Percentiles rank a stretch among this genome's conserved stretches.
phyloP scores from a whole-genome alignment of 2,888 invertebrate species.

The Xestia xanthographa region DNA sequence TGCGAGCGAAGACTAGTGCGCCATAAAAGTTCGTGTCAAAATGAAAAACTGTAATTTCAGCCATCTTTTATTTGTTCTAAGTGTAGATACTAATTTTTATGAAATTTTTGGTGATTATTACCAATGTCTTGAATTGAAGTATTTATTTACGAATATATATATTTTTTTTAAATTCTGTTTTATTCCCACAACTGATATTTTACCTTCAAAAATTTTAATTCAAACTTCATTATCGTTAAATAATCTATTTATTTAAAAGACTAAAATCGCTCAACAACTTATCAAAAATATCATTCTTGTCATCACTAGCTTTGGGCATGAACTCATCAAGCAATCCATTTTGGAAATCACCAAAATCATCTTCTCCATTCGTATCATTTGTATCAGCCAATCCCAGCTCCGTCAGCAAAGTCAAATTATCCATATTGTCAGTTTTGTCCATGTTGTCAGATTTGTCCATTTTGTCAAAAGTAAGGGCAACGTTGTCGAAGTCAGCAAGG shows the following conservation, averaged over 20 bases:
- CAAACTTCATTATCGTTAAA: neutral
- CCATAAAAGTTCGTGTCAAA: neutral
- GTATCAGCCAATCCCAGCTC: slow-evolving; percentile 91
- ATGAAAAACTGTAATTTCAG: neutral
- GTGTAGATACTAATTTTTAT: slow-evolving; percentile 22
- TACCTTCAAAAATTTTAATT: neutral
- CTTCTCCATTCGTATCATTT: slow-evolving; percentile 79
- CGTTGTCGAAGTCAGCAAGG: slow-evolving; percentile 80
- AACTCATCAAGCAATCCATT: slow-evolving; percentile 82
- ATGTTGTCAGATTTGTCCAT: slow-evolving; percentile 72
- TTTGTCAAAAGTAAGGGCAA: slow-evolving; percentile 59
- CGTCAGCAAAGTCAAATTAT: slow-evolving; percentile 86
- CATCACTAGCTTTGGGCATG: slow-evolving; percentile 70
- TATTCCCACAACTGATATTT: neutral
- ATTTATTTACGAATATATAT: slow-evolving; percentile 58
- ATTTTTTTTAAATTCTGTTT: slow-evolving; percentile 5
- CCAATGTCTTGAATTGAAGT: slow-evolving; percentile 48
- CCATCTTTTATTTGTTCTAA: neutral
- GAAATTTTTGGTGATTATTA: slow-evolving; percentile 4
- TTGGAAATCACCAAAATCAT: slow-evolving; percentile 87
- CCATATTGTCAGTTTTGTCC: slow-evolving; percentile 72
- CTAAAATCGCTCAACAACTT: slow-evolving; percentile 84
- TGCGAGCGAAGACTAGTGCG: neutral
- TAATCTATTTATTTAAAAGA: slow-evolving; percentile 71
- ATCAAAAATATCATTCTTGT: slow-evolving; percentile 85